Conservation (phyloP, 2,888 invertebrate genomes). For the Nematopogon swammerdamellus region DNA sequence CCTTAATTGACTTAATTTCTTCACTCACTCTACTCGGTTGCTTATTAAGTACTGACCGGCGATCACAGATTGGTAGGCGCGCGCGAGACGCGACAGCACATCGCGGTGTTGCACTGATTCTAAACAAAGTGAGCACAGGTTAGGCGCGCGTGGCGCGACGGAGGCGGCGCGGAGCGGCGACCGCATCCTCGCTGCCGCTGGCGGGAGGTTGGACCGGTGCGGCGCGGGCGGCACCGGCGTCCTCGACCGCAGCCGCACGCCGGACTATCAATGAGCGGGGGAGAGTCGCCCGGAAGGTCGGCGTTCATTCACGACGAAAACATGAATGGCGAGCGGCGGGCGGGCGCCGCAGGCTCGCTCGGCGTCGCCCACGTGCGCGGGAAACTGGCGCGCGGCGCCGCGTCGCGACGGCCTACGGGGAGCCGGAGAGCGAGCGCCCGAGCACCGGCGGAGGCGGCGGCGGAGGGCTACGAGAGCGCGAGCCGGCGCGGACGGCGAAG, state of each 20-base stretch:
- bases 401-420: conserved; percentile 39
- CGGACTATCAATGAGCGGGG: conserved; percentile 15
- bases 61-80: too few species aligned
- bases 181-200: conserved; percentile 56
- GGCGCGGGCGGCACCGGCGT: conserved; percentile 43
- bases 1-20: conserved; percentile 16
- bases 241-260: conserved; percentile 45
- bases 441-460: conserved; percentile 33
- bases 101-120: not conserved
- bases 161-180: conserved; percentile 47
- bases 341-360: conserved; percentile 34
- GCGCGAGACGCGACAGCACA: conserved; percentile 18
- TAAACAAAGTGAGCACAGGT: conserved; percentile 46
- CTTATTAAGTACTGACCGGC: too few species aligned
- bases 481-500: conserved; percentile 21
- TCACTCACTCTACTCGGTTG: conserved; percentile 12
- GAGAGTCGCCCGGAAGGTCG: conserved; percentile 24
- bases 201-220: conserved; percentile 54
- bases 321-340: conserved; percentile 47
- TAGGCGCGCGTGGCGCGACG: conserved; percentile 35
- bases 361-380: conserved; percentile 43
- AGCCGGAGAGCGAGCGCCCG: conserved; percentile 14
- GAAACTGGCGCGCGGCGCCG: conserved; percentile 43
- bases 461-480: conserved; percentile 18
- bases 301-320: conserved; percentile 52